phyloP scores from a whole-genome alignment of 2,113 vertebrate species.

The Psammodynastes pulverulentus region DNA sequence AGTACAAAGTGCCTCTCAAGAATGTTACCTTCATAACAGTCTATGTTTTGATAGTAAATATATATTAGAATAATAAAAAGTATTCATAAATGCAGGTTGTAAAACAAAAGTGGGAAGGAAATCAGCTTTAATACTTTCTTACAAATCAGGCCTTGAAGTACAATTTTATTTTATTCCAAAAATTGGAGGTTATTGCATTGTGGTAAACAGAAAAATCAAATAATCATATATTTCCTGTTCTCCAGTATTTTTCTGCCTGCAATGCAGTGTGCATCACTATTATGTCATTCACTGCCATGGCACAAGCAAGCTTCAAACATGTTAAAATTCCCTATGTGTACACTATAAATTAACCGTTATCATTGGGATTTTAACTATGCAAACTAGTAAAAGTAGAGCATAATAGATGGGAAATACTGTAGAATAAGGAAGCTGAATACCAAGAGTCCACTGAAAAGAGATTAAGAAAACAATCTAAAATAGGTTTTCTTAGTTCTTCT shows the following conservation, averaged over 20 bases:
- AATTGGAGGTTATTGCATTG: background rate
- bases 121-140: conserved; percentile 33
- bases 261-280: conserved; percentile 12
- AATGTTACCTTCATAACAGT: background rate
- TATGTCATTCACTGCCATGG: conserved; percentile 37
- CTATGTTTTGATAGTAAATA: background rate
- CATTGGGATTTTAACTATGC: conserved; percentile 44
- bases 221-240: background rate
- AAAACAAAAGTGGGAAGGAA: background rate
- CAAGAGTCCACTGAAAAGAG: conserved; percentile 3
- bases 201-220: conserved; percentile 30
- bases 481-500: background rate
- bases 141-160: conserved; percentile 17
- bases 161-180: conserved; percentile 18
- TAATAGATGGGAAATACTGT: conserved; percentile 32
- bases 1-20: background rate
- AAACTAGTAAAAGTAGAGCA: conserved; percentile 39
- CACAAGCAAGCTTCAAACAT: conserved; percentile 5
- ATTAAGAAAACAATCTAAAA: background rate
- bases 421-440: conserved; percentile 41
- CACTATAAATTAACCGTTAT: conserved; percentile 52
- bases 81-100: conserved; percentile 6
- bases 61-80: background rate
- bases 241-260: conserved; percentile 2
- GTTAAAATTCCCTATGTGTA: conserved; percentile 44